A percentile compares a stretch with the other conserved stretches of the same genome.
phyloP scores from a whole-genome alignment of 64 coral and sea anemone genomes.

The Dendronephthya gigantea region DNA sequence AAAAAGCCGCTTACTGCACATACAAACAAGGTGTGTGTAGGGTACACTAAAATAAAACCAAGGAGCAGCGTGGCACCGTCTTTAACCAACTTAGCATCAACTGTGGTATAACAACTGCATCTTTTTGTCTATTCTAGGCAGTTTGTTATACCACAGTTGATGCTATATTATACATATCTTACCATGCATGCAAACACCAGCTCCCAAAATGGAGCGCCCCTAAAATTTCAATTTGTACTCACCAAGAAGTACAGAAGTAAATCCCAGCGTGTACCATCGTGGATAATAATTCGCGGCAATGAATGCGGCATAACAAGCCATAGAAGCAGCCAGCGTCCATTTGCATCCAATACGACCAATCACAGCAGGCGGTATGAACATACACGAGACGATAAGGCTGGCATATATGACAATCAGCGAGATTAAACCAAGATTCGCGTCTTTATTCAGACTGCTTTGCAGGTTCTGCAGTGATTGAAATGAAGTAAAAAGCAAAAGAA shows the following conservation, averaged over 20 bases:
- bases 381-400: conserved; percentile 73
- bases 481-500: conserved; percentile 83
- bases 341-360: conserved; percentile 88
- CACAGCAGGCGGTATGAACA: conserved; percentile 76
- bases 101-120: no score
- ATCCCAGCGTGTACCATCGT: conserved; percentile 65
- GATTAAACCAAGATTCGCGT: conserved; percentile 57
- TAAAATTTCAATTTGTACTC: conserved; percentile 6
- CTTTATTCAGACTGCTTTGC: conserved; percentile 82
- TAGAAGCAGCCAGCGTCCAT: conserved; percentile 72
- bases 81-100: no score
- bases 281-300: conserved; percentile 80
- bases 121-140: no score
- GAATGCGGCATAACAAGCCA: conserved; percentile 71
- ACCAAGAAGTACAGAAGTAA: conserved; percentile 76
- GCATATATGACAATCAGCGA: conserved; percentile 78
- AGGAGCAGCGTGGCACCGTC: no score
- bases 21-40: no score
- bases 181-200: no score
- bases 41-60: no score
- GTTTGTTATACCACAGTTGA: no score
- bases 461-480: conserved; percentile 95
- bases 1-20: no score
- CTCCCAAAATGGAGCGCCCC: no score
- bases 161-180: no score